These are phyloP conservation scores for Chaitophorus viminalis DNA, from an alignment of 2,888 invertebrate genomes.

Conservation along the genomic window DNA sequence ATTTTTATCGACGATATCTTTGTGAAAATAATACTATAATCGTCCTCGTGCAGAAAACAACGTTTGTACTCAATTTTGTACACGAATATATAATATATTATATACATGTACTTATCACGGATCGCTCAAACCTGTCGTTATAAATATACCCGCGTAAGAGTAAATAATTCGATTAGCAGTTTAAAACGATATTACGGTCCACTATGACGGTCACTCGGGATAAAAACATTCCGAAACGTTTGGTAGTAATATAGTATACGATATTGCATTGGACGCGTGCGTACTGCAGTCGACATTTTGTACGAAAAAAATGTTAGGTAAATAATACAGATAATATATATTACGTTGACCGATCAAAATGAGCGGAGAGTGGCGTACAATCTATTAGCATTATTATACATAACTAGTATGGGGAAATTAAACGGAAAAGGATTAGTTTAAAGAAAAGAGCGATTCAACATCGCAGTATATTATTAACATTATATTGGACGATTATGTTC, in stretches of 20 bases:
- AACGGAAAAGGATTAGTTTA: too few relatives aligned
- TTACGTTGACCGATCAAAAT: too few relatives aligned
- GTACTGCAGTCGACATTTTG: background rate
- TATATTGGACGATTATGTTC: too few relatives aligned
- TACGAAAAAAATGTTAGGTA: background rate
- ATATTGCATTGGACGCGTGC: too few relatives aligned
- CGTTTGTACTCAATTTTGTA: background rate
- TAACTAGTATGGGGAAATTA: too few relatives aligned
- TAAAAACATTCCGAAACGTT: background rate
- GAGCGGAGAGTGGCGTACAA: too few relatives aligned
- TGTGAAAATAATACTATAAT: background rate
- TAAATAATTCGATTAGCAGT: background rate
- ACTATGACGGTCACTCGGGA: background rate
- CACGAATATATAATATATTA: too few relatives aligned
- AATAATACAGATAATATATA: too few relatives aligned
- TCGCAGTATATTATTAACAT: too few relatives aligned
- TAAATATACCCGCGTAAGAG: background rate
- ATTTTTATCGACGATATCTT: background rate
- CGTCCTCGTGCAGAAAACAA: background rate
- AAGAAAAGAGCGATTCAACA: too few relatives aligned
- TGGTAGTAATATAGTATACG: background rate
- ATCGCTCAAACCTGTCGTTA: background rate
- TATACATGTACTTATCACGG: too few relatives aligned
- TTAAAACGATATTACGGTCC: background rate
- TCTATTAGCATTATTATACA: too few relatives aligned